Evolutionary conservation across 2,797 vertebrate genomes (phyloP).

Genomic region (Martes flavigula): DNA sequence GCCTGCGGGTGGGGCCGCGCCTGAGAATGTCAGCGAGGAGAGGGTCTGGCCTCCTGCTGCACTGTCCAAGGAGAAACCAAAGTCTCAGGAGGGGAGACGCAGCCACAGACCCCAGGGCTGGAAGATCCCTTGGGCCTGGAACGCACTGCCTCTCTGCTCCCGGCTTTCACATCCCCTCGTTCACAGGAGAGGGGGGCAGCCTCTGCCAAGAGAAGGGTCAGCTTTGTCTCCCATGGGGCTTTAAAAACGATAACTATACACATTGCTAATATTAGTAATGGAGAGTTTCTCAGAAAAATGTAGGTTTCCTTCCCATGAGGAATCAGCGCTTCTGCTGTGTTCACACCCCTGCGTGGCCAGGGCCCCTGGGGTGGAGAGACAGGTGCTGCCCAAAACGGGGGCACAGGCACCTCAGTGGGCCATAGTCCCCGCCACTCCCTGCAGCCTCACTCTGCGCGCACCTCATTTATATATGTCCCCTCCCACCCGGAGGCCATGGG

Average conservation of each 20-base stretch:
- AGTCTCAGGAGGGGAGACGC: background rate
- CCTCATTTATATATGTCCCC: background rate
- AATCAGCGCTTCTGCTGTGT: background rate
- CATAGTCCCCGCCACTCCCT: background rate
- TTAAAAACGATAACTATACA: background rate
- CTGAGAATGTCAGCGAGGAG: background rate
- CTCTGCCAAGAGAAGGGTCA: background rate
- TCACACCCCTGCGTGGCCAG: background rate
- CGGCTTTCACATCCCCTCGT: accelerated
- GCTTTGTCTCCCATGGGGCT: background rate
- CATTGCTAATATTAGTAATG: background rate
- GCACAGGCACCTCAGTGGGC: background rate
- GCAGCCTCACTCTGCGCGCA: background rate
- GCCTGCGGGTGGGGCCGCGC: background rate
- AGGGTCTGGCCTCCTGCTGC: background rate
- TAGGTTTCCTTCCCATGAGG: slow-evolving; percentile 17
- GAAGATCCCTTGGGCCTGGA: background rate
- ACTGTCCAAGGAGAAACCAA: background rate
- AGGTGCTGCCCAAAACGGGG: background rate
- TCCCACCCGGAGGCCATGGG: background rate
- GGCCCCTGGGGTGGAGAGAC: background rate
- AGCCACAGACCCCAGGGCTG: background rate
- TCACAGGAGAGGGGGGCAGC: accelerated
- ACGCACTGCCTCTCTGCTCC: accelerated
- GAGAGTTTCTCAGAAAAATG: background rate